Evolutionary conservation across 2,888 invertebrate species (phyloP), one percentile per base, ranked within the genome.

Genomic region (Autographa gamma): DNA sequence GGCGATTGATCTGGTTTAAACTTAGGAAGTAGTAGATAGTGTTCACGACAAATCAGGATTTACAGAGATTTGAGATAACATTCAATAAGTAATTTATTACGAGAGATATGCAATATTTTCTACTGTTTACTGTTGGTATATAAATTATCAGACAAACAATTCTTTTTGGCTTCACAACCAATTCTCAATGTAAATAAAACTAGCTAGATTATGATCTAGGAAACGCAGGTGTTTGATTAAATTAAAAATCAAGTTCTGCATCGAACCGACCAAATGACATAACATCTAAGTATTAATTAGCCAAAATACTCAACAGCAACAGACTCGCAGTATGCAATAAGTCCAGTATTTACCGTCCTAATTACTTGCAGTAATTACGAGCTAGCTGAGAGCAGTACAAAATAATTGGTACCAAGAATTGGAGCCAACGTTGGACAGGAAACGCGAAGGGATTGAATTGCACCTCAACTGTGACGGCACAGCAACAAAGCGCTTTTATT

Each of bases 381-480:
- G 52, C 64, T 71, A 66, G 63, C 56, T 54, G 63, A 59, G 61
- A 77, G 66, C 67, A 54, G 65, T 71, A 52, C 69, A 73, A 70
- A 76, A 75, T 85, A 80, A 82, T 82, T 77, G 73, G 62, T 83
- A 82, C 78, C 60, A 72, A 80, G 82, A 85, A 85, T 82, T 71
- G 59, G 84, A 85, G 79, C 81, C 80, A 77, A 71, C 76, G 71
- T 63, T 70, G 72, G 79, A 78, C 86, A 88, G 89, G 89, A 90
- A 90, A 88, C 89, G 82, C 82, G 83, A 83, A 84, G 77, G 84
- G 79, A 83, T 84, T 83, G 79, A 84, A 85, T 87, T 86, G 77
- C 83, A 77, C 63, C 73, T 80, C 71, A 75, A 61, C 73, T 61
- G 65, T 54, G 62, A 63, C 48, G 32, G 66, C 60, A 67, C 68